Evolutionary conservation across 2,797 vertebrate genomes (phyloP), one percentile per base, ranked within the genome.

Genomic region (Phataginus tricuspis): DNA sequence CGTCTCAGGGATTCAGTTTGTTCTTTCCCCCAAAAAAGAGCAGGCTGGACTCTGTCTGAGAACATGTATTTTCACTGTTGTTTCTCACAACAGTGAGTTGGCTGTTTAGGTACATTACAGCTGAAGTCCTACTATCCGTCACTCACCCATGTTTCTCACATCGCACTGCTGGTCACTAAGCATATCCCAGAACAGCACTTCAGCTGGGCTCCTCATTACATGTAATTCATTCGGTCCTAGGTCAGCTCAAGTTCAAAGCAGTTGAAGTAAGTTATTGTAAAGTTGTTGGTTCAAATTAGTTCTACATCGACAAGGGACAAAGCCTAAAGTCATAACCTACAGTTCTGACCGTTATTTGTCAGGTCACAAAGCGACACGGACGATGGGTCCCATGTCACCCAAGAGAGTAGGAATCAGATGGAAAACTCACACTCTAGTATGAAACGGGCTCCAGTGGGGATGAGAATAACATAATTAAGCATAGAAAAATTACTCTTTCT

Each of bases 191-290:
- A 79, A 74, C 2, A 15, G 14, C 12, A 8, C 59, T 85, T 84
- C 31, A 49, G 53, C 75, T 7, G 29, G 83, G 74, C 59, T 16
- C 59, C 42, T 84, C 37, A 23, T 45, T 80, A 34, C 55, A 64
- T 49, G 61, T 27, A 78, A 95, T 94, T 82, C 86, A 96, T 74
- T 93, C 53, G 63, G 49, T 77, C 92, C 85, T 79, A 79, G 51
- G 53, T 96, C 82, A 86, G n/a, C 72, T 93, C 64, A 79, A 94
- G 92, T 86, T 94, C 85, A 90, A 92, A 49, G 42, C 83, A 78
- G 25, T 94, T 4, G 2, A 94, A 89, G 64, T 42, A 45, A 18
- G 66, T 92, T 94, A 88, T 71, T 95, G 94, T 95, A 87, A 92
- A 94, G 91, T 74, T 77, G 55, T 68, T 74, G 19, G 49, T 86